Base-by-base conservation (phyloP, 1,140 invertebrate genomes). In the Adelges cooleyi region DNA sequence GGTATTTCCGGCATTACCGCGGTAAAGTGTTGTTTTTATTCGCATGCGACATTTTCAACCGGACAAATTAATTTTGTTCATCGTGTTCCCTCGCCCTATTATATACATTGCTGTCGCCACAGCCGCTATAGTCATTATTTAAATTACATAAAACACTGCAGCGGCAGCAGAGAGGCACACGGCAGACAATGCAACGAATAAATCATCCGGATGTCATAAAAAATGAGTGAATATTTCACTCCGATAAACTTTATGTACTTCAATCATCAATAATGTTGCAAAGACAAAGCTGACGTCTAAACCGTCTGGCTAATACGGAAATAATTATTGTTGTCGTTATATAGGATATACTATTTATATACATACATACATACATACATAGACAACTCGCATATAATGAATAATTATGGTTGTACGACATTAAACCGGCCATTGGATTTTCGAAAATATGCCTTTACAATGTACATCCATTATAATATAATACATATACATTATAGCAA, bases 201-300 rank as follows among this genome's bases (percentile, higher is more conserved):
- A 59, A 59, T 59, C 54, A 59, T 33, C 54, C 54, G 5, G 44
- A 59, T 59, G 54, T 59, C 54, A 46, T n/a, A 59, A 59, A 59
- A 56, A 59, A 46, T 46, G 11, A 40, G n/a, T 10, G 40, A 59
- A 46, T 46, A 33, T 11, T 46, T 46, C 40, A 33, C 54, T 46
- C 17, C 54, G 42, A 59, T 46, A 59, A 44, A 59, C 42, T 59
- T 59, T 59, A 59, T 33, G 29, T 33, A 33, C 54, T 59, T 59
- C 42, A 46, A 46, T 29, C 23, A 46, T 59, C 25, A 59, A 59
- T 59, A 59, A n/a, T 15, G n/a, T 59, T 59, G 29, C 29, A 46
- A 59, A 46, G 27, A 59, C 25, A 46, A 46, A 29, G 42, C 54
- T 46, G 40, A 17, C 38, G 40, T 29, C 10, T 23, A 46, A 56